Conservation (phyloP, 2,888 invertebrate species). For the Pteria penguin region DNA sequence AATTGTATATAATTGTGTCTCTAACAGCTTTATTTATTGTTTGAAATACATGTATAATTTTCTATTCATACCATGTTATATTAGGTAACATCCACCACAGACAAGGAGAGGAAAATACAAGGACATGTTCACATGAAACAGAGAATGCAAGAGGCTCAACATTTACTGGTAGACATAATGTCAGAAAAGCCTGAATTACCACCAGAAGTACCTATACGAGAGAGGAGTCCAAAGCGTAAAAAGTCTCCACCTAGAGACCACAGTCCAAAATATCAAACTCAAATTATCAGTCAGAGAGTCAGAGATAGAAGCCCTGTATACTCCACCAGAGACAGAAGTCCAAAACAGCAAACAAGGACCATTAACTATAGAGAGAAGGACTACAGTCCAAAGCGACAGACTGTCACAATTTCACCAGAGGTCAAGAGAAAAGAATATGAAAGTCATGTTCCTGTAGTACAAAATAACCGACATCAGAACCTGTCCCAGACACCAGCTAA, state of each 20-base stretch:
- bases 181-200: constrained; percentile 65
- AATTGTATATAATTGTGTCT: too few relatives aligned
- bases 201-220: constrained; percentile 47
- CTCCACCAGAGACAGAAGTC: constrained; percentile 8
- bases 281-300: not conserved
- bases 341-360: not conserved
- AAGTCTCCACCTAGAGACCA: constrained; percentile 14
- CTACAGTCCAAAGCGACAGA: constrained; percentile 27
- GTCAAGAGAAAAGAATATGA: constrained; percentile 18
- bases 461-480: not conserved
- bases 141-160: constrained; percentile 67
- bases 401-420: constrained; percentile 33
- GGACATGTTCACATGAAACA: constrained; percentile 58
- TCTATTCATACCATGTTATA: too few relatives aligned
- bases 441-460: not conserved
- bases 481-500: not conserved
- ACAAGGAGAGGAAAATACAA: constrained; percentile 52
- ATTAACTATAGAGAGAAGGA: constrained; percentile 5
- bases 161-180: constrained; percentile 69
- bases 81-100: not conserved
- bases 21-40: too few relatives aligned
- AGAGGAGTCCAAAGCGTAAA: constrained; percentile 44
- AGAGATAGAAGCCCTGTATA: constrained; percentile 22
- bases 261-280: constrained; percentile 6
- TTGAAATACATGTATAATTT: too few relatives aligned